phyloP scores from a whole-genome alignment of 2,113 vertebrate genomes.

The Rhodinocichla rosea region DNA sequence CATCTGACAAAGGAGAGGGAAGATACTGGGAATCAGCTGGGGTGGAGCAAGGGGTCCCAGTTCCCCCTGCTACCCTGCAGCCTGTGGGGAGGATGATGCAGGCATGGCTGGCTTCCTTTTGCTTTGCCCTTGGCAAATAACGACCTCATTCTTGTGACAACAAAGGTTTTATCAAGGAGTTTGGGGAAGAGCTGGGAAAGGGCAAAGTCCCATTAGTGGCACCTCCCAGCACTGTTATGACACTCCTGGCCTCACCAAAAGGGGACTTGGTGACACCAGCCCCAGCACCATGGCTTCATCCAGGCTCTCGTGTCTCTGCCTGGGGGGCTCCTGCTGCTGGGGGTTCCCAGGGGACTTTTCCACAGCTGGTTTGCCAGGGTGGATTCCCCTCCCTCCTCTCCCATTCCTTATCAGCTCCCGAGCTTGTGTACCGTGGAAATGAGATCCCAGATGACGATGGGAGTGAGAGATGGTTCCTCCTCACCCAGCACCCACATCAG shows the following conservation, averaged over 20 bases:
- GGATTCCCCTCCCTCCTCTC: not conserved
- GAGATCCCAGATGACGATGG: not conserved
- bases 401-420: not conserved
- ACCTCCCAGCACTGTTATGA: not conserved
- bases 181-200: not conserved
- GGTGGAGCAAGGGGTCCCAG: not conserved
- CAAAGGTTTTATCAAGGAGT: not conserved
- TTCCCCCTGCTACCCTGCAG: not conserved
- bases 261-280: not conserved
- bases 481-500: not conserved
- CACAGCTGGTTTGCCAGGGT: not conserved
- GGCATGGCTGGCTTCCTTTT: not conserved
- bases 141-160: not conserved
- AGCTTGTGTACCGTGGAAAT: not conserved
- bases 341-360: not conserved
- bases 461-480: fast-evolving
- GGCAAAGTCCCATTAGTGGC: not conserved
- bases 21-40: not conserved
- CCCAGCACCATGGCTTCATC: not conserved
- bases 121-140: not conserved
- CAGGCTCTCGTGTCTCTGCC: not conserved
- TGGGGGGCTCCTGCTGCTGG: not conserved
- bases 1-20: slow-evolving; percentile 24
- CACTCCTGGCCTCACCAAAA: not conserved
- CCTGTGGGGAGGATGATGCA: not conserved